A percentile compares a stretch with the other conserved stretches of the same genome.
Conservation (phyloP, 1,140 invertebrate genomes). For the Bombus breviceps region DNA sequence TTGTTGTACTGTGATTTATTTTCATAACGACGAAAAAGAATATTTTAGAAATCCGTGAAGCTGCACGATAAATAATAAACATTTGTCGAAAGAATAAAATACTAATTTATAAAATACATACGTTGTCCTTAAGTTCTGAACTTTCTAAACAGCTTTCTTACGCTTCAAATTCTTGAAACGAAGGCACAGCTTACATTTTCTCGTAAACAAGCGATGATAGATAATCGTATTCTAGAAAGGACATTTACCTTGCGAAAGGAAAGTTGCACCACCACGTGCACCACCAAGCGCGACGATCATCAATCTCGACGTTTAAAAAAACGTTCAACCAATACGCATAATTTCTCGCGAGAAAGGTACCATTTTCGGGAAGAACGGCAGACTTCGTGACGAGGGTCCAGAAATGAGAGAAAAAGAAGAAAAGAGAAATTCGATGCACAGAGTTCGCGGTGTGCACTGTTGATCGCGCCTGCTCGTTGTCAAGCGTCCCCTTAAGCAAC, state of each 20-base stretch:
- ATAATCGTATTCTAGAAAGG: background rate
- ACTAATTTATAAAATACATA: too few relatives aligned
- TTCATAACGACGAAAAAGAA: too few relatives aligned
- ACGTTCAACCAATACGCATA: background rate
- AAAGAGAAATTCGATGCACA: background rate
- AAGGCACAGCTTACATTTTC: background rate
- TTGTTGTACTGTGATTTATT: too few relatives aligned
- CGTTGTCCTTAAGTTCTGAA: too few relatives aligned
- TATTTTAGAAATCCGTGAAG: too few relatives aligned
- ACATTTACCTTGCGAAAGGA: constrained; percentile 2
- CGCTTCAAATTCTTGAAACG: background rate
- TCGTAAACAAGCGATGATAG: background rate
- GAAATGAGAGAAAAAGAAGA: background rate
- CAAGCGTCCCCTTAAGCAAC: constrained; percentile 35
- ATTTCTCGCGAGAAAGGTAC: background rate
- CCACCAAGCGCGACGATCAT: constrained; percentile 20
- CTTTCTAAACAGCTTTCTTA: too few relatives aligned
- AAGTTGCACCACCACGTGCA: constrained; percentile 22
- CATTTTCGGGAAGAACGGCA: background rate
- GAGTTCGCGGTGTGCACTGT: constrained; percentile 23
- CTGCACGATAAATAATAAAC: too few relatives aligned
- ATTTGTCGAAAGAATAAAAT: too few relatives aligned
- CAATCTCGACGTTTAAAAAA: background rate
- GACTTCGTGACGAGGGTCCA: too few relatives aligned
- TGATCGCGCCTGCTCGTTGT: background rate